Evolutionary conservation across 1,140 invertebrate genomes (phyloP), one percentile per base, ranked within the genome.

Genomic region (Apis laboriosa): DNA sequence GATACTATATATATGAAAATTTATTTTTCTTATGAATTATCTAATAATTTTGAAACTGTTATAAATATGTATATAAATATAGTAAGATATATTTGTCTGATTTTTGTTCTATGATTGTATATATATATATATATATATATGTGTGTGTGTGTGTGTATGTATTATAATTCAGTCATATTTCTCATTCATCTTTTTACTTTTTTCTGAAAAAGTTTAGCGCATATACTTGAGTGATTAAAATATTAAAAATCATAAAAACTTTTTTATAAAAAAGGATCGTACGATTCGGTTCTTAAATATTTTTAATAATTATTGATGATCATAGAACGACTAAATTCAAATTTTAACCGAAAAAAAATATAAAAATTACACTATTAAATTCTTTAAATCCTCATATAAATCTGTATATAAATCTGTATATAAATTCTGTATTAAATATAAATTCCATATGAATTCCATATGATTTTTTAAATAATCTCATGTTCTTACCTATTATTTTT

Each of bases 301-400:
- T 81, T 63, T 81, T 81, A 81, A 76, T 81, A 81, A 76, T n/a
- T 68, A 63, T 34, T 15, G 55, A 66, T 34, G 63, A 19, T 63
- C 43, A 49, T 60, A 11, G 49, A 58, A 5, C 51, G 51, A 64
- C 3, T 21, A 61, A 58, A 63, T 74, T 80, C 78, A 53, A 74
- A 80, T 80, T 80, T 80, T 63, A 73, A 80, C 63, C 55, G 66
- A 72, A 80, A 80, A 73, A 73, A 63, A n/a, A 28, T 51, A 51
- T 17, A 11, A 43, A 73, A 21, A 78, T 78, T 68, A 21, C 64
- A 56, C 55, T 24, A 24, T 24, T 24, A 24, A 24, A 24, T 24
- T 24, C 24, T 24, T 24, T 24, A 24, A 24, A 24, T 24, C 24
- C 24, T 24, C 0, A 24, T 24, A 24, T 24, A 24, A 24, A 24